Percentiles rank a stretch among this genome's conserved stretches.
phyloP scores from a whole-genome alignment of 2,113 vertebrate species.

The Poeciliopsis retropinna region DNA sequence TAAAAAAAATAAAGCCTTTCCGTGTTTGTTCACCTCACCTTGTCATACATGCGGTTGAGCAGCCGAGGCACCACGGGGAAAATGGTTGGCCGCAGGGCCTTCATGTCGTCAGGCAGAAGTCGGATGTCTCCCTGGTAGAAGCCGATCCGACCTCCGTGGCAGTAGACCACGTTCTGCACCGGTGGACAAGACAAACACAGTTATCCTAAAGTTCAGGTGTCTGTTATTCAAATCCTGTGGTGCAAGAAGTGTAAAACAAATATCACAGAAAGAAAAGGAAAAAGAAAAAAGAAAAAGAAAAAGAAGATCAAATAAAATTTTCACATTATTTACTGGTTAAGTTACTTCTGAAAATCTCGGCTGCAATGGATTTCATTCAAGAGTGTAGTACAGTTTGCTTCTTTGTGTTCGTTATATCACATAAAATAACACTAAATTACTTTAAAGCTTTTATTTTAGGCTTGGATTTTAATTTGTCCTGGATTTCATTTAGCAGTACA shows the following conservation, averaged over 20 bases:
- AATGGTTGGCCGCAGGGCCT: slow-evolving; percentile 91
- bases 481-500: too few species aligned
- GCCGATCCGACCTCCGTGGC: slow-evolving; percentile 93
- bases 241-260: too few species aligned
- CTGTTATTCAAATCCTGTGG: not conserved
- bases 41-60: slow-evolving; percentile 98
- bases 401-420: too few species aligned
- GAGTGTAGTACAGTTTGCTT: too few species aligned
- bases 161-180: slow-evolving; percentile 92
- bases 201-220: not conserved
- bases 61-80: slow-evolving; percentile 96
- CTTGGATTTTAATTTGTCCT: too few species aligned
- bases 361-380: too few species aligned
- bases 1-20: not conserved
- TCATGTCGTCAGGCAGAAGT: slow-evolving; percentile 95
- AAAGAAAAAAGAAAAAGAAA: too few species aligned
- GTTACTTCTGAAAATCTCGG: not conserved
- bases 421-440: too few species aligned
- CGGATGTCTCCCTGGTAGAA: slow-evolving; percentile 98
- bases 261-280: too few species aligned
- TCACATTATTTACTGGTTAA: not conserved
- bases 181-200: slow-evolving; percentile 8
- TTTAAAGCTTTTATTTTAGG: too few species aligned
- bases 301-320: not conserved
- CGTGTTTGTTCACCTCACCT: slow-evolving; percentile 77